Evolutionary conservation across 2,797 vertebrate species (phyloP).

Genomic region (Melanotaenia trifasciata): DNA sequence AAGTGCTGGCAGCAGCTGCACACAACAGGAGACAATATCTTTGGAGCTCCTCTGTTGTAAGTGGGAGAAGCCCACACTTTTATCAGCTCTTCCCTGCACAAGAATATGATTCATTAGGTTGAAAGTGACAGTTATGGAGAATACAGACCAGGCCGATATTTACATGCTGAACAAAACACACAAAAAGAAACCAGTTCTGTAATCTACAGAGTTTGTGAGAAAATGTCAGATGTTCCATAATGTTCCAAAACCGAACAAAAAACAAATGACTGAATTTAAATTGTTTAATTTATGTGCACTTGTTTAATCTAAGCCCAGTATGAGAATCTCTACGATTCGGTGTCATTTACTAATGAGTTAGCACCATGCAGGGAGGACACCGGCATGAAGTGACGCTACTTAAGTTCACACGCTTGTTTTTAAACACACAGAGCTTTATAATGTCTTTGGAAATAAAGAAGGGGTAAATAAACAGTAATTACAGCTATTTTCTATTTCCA

Average conservation of each 20-base stretch:
- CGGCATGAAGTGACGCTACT: neutral
- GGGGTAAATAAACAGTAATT: too few relatives aligned
- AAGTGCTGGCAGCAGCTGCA: constrained; percentile 88
- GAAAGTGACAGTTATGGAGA: neutral
- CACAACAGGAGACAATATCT: constrained; percentile 82
- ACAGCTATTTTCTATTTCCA: neutral
- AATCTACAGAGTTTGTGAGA: neutral
- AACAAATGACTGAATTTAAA: neutral
- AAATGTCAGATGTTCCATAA: neutral
- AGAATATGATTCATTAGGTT: neutral
- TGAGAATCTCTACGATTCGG: neutral
- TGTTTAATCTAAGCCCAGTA: neutral
- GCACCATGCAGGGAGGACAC: neutral
- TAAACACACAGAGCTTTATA: neutral
- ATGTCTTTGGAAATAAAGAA: neutral
- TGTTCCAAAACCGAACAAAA: neutral
- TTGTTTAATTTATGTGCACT: neutral
- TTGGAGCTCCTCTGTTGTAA: constrained; percentile 88
- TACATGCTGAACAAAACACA: neutral
- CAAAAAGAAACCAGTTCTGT: neutral
- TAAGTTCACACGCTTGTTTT: neutral
- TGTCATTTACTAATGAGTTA: neutral
- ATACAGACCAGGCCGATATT: neutral
- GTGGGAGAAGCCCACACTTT: constrained; percentile 90
- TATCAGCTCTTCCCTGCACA: constrained; percentile 84